These are phyloP conservation scores for Jaculus jaculus DNA, from an alignment of 2,113 vertebrate genomes.

Conservation along the genomic window DNA sequence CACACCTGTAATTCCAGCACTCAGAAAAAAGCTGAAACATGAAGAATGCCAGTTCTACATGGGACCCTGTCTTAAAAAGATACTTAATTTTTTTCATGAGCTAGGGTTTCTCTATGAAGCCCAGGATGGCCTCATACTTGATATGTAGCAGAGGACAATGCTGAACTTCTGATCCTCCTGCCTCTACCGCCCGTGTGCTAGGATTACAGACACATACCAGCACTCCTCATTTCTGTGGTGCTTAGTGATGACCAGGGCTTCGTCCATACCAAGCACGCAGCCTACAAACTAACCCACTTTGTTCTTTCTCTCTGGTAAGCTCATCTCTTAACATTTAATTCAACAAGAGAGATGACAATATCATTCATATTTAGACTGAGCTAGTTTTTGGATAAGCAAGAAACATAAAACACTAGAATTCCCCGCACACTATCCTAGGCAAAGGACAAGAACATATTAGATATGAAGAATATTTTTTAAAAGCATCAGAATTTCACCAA, in stretches of 20 bases:
- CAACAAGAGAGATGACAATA: constrained; percentile 66
- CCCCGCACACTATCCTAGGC: constrained; percentile 32
- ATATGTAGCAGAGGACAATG: no score
- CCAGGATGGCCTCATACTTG: no score
- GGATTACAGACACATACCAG: no score
- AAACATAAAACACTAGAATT: constrained; percentile 69
- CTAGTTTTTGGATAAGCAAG: constrained; percentile 66
- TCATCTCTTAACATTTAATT: constrained; percentile 70
- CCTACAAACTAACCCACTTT: not conserved
- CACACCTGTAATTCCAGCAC: not conserved
- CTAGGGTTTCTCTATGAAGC: no score
- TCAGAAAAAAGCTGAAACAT: not conserved
- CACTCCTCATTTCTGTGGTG: no score
- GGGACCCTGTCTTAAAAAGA: not conserved
- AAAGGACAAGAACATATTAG: constrained; percentile 48
- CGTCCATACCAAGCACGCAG: no score
- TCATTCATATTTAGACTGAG: constrained; percentile 68
- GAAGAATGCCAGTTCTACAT: not conserved
- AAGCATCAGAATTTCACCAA: constrained; percentile 56
- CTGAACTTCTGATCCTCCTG: no score
- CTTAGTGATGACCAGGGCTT: no score
- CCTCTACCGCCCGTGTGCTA: no score
- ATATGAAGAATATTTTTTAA: constrained; percentile 54
- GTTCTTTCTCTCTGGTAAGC: constrained; percentile 71
- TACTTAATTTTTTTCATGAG: not conserved